These are phyloP conservation scores for Mandrillus leucophaeus DNA, from an alignment of 2,113 vertebrate genomes.

Conservation along the genomic window DNA sequence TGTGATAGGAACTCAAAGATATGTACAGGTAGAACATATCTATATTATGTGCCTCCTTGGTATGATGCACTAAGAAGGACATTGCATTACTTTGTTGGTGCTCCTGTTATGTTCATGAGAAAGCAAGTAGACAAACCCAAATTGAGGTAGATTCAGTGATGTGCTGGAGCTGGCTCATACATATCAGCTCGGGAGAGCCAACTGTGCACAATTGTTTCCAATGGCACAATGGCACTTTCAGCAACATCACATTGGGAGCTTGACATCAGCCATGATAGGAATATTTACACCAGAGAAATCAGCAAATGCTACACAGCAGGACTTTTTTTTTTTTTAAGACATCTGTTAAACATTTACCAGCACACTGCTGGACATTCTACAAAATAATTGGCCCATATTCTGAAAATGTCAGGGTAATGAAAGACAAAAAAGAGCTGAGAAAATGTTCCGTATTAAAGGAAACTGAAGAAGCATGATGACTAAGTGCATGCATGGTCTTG, in stretches of 20 bases:
- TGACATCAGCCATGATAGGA: background rate
- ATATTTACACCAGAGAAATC: slow-evolving; percentile 46
- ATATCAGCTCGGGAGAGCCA: background rate
- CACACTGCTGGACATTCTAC: background rate
- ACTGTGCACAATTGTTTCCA: background rate
- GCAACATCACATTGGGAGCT: background rate
- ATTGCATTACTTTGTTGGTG: background rate
- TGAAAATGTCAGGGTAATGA: slow-evolving; percentile 22
- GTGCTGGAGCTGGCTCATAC: background rate
- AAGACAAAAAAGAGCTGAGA: background rate
- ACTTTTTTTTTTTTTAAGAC: background rate
- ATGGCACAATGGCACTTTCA: background rate
- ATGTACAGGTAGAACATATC: background rate
- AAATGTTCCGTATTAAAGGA: slow-evolving; percentile 19
- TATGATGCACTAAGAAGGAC: background rate
- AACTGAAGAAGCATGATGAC: background rate
- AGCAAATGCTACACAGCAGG: slow-evolving; percentile 9
- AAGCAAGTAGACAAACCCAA: background rate
- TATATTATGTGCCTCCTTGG: background rate
- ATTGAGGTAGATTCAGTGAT: background rate
- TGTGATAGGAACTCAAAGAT: background rate
- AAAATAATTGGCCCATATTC: background rate
- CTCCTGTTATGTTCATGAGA: background rate
- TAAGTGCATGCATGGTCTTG: background rate
- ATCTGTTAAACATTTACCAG: slow-evolving; percentile 38